Evolutionary conservation across 2,888 invertebrate species (phyloP).

Genomic region (Orchestes rusci): DNA sequence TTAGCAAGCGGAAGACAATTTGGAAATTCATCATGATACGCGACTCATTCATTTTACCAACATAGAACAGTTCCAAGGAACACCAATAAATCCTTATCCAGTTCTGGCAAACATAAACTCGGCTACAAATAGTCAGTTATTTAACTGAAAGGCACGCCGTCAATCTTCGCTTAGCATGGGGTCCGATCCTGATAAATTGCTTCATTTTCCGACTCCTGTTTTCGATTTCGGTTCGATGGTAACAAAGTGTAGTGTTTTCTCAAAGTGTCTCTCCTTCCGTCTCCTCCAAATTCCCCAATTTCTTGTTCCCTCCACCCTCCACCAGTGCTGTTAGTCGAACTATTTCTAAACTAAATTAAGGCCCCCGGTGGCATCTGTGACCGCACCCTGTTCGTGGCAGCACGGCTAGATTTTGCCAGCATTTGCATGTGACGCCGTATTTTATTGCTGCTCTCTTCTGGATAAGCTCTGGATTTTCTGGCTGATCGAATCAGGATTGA

Average conservation of each 20-base stretch:
- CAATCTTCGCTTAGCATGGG: no score
- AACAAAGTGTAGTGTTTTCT: conserved; percentile 28
- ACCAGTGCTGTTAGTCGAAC: conserved; percentile 34
- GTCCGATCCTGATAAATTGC: conserved; percentile 25
- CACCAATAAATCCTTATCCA: no score
- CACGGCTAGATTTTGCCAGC: conserved; percentile 32
- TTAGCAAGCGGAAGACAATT: no score
- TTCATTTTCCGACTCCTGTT: conserved; percentile 22
- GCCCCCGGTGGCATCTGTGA: conserved; percentile 26
- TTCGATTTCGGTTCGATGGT: conserved; percentile 23
- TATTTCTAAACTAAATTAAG: conserved; percentile 27
- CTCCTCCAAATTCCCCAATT: conserved; percentile 45
- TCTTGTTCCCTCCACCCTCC: conserved; percentile 36
- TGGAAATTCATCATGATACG: no score
- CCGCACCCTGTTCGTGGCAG: conserved; percentile 25
- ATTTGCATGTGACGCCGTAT: conserved; percentile 47
- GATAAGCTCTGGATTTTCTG: no score
- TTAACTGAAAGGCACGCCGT: conserved; percentile 11
- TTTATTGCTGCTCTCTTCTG: conserved; percentile 46
- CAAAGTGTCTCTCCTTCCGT: conserved; percentile 33
- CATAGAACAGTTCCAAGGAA: no score
- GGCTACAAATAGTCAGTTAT: conserved; percentile 18
- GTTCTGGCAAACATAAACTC: no score
- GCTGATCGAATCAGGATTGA: no score
- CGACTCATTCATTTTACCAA: no score